Evolutionary conservation across 2,797 vertebrate species (phyloP).

Genomic region (Cacajao melanocephalus): DNA sequence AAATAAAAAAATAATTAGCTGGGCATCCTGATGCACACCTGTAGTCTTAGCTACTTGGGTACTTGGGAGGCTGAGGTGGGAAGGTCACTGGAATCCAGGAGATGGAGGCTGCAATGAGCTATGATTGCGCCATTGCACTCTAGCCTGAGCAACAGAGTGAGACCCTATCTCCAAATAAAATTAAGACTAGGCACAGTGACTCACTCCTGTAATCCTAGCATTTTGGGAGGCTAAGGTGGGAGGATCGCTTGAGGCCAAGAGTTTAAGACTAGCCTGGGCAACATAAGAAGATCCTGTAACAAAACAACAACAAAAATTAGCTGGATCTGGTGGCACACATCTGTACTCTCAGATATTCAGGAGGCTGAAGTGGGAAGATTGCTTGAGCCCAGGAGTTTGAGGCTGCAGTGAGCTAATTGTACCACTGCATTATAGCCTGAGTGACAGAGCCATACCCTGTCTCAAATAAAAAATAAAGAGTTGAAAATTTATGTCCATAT

Average conservation of each 20-base stretch:
- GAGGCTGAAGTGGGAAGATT: background rate
- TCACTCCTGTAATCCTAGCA: too few species aligned
- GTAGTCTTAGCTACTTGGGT: background rate
- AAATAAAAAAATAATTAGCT: background rate
- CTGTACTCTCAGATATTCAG: background rate
- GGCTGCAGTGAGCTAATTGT: background rate
- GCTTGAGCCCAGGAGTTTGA: background rate
- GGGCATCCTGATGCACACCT: background rate
- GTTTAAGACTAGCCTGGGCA: too few species aligned
- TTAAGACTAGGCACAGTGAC: too few species aligned
- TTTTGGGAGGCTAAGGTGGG: too few species aligned
- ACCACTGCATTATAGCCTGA: background rate
- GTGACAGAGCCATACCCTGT: background rate
- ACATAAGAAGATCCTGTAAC: too few species aligned
- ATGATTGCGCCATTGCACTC: background rate
- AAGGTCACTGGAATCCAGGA: background rate
- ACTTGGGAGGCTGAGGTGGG: background rate
- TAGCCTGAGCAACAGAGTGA: background rate
- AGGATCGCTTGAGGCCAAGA: too few species aligned
- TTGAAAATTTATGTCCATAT: background rate
- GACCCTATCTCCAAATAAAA: background rate
- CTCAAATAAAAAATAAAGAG: background rate
- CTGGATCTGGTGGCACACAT: background rate
- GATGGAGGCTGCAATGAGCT: background rate
- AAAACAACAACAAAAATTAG: background rate